Evolutionary conservation across 1,140 invertebrate species (phyloP).

Genomic region (Drosophila kohkoa): DNA sequence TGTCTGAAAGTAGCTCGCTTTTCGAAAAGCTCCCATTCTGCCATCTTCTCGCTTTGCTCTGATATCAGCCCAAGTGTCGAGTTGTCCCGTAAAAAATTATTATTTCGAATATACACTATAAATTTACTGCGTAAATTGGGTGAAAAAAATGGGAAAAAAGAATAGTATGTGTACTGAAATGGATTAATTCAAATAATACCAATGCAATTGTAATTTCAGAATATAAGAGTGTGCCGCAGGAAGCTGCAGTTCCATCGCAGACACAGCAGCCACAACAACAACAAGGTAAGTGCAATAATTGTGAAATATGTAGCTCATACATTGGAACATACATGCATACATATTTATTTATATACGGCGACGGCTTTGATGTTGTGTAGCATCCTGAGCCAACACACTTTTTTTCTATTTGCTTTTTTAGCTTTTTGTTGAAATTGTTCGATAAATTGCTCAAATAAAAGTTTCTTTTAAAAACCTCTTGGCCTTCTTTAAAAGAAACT

Average conservation of each 20-base stretch:
- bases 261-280: slow-evolving; percentile 17
- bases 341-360: background rate
- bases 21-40: too few species aligned
- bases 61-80: background rate
- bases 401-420: too few species aligned
- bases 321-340: background rate
- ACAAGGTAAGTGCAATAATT: slow-evolving; percentile 25
- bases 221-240: slow-evolving; percentile 4
- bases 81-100: background rate
- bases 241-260: slow-evolving; percentile 5
- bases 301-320: slow-evolving; percentile 6
- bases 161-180: slow-evolving; percentile 37
- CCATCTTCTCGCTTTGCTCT: too few species aligned
- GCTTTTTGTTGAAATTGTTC: too few species aligned
- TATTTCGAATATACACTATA: background rate
- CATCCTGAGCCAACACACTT: too few species aligned
- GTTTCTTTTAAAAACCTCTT: too few species aligned
- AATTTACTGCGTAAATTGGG: background rate
- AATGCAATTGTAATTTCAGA: slow-evolving; percentile 16
- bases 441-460: too few species aligned
- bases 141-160: slow-evolving; percentile 49
- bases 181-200: background rate
- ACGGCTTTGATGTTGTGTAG: too few species aligned
- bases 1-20: too few species aligned
- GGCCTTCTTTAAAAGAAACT: too few species aligned